Evolutionary conservation across 2,797 vertebrate genomes (phyloP).

Genomic region (Sebastes matsubarae): DNA sequence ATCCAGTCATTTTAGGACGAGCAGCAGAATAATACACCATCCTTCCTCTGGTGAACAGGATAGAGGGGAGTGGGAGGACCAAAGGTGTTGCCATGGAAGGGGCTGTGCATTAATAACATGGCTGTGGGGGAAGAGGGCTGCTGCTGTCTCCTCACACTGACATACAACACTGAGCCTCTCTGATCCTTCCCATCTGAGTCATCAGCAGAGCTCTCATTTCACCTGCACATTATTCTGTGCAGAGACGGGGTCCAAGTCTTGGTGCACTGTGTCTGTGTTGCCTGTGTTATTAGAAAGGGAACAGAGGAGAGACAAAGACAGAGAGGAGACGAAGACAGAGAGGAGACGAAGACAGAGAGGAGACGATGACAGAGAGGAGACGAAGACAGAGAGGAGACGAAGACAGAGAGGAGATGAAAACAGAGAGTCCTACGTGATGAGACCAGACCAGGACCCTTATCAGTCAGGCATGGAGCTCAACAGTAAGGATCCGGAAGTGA

Average conservation of each 20-base stretch:
- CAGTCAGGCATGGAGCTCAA: not conserved
- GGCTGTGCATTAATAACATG: conserved; percentile 30
- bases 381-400: too few species aligned
- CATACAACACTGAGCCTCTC: conserved; percentile 33
- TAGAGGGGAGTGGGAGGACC: conserved; percentile 16
- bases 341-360: not conserved
- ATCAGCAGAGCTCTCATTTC: conserved; percentile 26
- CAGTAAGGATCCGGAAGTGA: too few species aligned
- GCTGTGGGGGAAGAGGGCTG: not conserved
- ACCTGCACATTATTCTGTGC: conserved; percentile 11
- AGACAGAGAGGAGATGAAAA: not conserved
- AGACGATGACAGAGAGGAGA: too few species aligned
- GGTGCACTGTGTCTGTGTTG: not conserved
- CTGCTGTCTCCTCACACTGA: not conserved
- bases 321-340: not conserved
- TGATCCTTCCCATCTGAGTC: conserved; percentile 28
- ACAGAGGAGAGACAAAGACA: not conserved
- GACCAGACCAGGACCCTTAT: conserved; percentile 18
- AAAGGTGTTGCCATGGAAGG: conserved; percentile 31
- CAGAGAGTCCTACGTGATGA: conserved; percentile 8
- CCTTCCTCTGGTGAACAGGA: not conserved
- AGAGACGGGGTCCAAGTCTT: not conserved
- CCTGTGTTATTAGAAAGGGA: conserved; percentile 6
- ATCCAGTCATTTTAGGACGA: conserved; percentile 4
- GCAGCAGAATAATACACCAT: conserved; percentile 26